phyloP scores from a whole-genome alignment of 2,113 vertebrate genomes.

The Mugil cephalus region DNA sequence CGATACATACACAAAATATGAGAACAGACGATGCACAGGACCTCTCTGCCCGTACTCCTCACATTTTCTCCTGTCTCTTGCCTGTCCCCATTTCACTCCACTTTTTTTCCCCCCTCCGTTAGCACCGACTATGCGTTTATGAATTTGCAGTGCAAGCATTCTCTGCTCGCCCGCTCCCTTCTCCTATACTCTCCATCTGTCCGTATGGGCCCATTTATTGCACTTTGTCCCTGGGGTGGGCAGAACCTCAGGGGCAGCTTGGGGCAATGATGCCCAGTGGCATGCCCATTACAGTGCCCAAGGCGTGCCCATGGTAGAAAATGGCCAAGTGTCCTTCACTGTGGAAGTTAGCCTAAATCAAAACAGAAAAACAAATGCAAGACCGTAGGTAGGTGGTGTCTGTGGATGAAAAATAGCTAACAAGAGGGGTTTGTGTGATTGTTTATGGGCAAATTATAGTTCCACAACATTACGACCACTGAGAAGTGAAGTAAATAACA shows the following conservation, averaged over 20 bases:
- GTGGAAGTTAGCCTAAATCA: constrained; percentile 10
- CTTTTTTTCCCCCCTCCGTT: constrained; percentile 26
- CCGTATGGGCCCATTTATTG: constrained; percentile 41
- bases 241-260: constrained; percentile 57
- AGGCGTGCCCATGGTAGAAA: constrained; percentile 39
- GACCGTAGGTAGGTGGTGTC: background rate
- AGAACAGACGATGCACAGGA: constrained; percentile 46
- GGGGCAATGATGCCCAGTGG: constrained; percentile 39
- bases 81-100: constrained; percentile 25
- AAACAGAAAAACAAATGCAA: constrained; percentile 2
- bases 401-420: background rate
- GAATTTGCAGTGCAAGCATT: constrained; percentile 61
- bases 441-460: background rate
- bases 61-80: constrained; percentile 6
- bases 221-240: constrained; percentile 40
- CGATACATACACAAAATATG: constrained; percentile 46
- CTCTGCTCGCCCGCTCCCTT: constrained; percentile 32
- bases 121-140: constrained; percentile 33
- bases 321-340: constrained; percentile 37
- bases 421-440: background rate
- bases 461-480: no score
- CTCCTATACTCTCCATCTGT: constrained; percentile 60
- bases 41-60: constrained; percentile 29
- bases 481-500: no score
- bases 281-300: constrained; percentile 51